Evolutionary conservation across 2,888 invertebrate species (phyloP).

Genomic region (Mamestra brassicae): DNA sequence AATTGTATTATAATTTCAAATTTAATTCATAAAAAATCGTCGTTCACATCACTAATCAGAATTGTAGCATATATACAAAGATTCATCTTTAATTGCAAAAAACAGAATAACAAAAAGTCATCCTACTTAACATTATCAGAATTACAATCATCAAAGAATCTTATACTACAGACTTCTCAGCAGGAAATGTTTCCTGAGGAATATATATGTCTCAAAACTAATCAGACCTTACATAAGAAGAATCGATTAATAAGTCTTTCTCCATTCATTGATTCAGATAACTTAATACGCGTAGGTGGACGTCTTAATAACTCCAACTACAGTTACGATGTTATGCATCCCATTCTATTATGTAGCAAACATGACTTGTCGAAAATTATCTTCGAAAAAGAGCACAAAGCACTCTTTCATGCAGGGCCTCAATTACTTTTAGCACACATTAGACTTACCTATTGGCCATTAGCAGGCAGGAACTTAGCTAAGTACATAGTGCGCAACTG

Average conservation of each 20-base stretch:
- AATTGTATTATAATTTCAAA: too few relatives aligned
- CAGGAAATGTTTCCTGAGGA: conserved; percentile 35
- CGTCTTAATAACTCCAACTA: background rate
- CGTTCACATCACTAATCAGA: too few relatives aligned
- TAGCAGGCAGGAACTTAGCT: conserved; percentile 2
- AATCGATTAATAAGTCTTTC: background rate
- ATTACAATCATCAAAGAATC: too few relatives aligned
- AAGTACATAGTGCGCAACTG: background rate
- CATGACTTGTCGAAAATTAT: too few relatives aligned
- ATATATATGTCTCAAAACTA: conserved; percentile 7
- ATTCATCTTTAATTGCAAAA: background rate
- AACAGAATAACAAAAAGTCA: background rate
- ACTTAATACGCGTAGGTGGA: background rate
- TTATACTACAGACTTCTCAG: conserved; percentile 19
- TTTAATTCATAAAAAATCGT: too few relatives aligned
- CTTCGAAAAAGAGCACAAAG: background rate
- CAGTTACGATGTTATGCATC: background rate
- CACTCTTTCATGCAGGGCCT: background rate
- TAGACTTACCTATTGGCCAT: too few relatives aligned
- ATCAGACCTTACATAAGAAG: conserved; percentile 8
- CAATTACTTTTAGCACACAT: background rate
- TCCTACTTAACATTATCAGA: background rate
- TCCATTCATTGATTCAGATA: background rate
- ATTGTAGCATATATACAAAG: too few relatives aligned
- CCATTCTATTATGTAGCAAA: too few relatives aligned